Base-by-base conservation (phyloP, 2,888 invertebrate genomes). In the Lasius platythorax region DNA sequence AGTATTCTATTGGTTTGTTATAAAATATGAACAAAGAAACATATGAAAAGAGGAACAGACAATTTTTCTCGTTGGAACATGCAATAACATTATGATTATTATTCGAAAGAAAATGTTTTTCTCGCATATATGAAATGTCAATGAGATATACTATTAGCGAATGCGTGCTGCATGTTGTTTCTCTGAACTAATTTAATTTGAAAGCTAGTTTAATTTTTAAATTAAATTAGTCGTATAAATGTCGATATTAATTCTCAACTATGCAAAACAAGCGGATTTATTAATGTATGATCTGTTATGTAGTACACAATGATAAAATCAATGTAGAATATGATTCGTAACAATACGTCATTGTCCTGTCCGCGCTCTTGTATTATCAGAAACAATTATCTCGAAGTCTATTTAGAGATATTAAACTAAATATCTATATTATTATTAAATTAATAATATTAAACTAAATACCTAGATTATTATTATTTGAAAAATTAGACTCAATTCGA, bases 381-480 rank as follows among this genome's bases (percentile, higher is more conserved):
- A 37, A 37, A 5, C 3, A 37, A 37, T 5, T 37, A 37, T 6
- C 37, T 37, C 37, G 5, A 37, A 37, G 3, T 50, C 18, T 6
- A 50, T 50, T 46, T 18, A 50, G 5, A 8, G 4, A 46, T 61
- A n/a, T 63, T 28, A 30, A 2, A 58, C 28, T 61, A 6, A 28
- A 11, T 58, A 73, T 15, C 15, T 40, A 1, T 58, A 43, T 40
- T 73, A 28, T 56, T 40, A 18, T 56, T 53, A 37, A 37, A 37
- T 37, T 37, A 37, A 12, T 3, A 12, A 40, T 37, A 18, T 58
- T n/a, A 33, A 3, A 30, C n/a, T 64, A 9, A 46, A 12, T 61
- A 74, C 11, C 18, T 43, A 3, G 37, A 73, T 15, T 70, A 66
- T 30, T 53, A 70, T 66, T 66, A 23, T 50, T 61, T n/a, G 8